Percentiles rank a stretch among this genome's conserved stretches.
These are phyloP conservation scores for Nothura maculosa DNA, from an alignment of 2,797 vertebrate genomes.

Conservation along the genomic window DNA sequence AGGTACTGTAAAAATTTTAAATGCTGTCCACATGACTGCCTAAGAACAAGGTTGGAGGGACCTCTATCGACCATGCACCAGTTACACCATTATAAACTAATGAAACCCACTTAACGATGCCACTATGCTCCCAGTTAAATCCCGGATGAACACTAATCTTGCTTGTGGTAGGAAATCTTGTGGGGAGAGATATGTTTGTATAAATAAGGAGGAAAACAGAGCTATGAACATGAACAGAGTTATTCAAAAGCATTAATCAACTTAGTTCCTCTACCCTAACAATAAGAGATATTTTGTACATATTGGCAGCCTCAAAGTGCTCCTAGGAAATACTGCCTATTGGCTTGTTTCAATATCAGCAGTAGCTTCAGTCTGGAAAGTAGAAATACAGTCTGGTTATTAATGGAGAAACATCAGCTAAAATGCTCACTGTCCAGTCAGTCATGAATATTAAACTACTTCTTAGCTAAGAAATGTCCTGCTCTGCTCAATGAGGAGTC, in stretches of 20 bases:
- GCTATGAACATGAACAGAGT: background rate
- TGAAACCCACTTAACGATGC: slow-evolving; percentile 4
- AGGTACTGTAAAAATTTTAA: slow-evolving; percentile 59
- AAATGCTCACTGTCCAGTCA: background rate
- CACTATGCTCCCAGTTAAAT: background rate
- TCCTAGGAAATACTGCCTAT: background rate
- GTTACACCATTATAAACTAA: slow-evolving; percentile 7
- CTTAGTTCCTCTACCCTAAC: background rate
- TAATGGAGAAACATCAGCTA: background rate
- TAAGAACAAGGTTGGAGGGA: slow-evolving; percentile 11
- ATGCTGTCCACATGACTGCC: slow-evolving; percentile 37
- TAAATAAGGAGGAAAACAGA: too few species aligned
- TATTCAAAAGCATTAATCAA: background rate
- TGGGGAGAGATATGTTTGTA: too few species aligned
- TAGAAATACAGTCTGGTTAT: background rate
- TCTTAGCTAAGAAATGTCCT: background rate
- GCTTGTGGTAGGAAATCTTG: background rate
- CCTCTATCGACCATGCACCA: background rate
- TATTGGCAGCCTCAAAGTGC: fast-evolving
- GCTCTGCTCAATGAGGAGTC: background rate
- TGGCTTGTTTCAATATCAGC: background rate
- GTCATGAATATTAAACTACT: background rate
- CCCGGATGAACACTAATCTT: slow-evolving; percentile 9
- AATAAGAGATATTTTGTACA: background rate
- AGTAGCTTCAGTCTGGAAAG: background rate